These are phyloP conservation scores for Shinisaurus crocodilurus DNA, from an alignment of 2,113 vertebrate genomes.

Conservation along the genomic window DNA sequence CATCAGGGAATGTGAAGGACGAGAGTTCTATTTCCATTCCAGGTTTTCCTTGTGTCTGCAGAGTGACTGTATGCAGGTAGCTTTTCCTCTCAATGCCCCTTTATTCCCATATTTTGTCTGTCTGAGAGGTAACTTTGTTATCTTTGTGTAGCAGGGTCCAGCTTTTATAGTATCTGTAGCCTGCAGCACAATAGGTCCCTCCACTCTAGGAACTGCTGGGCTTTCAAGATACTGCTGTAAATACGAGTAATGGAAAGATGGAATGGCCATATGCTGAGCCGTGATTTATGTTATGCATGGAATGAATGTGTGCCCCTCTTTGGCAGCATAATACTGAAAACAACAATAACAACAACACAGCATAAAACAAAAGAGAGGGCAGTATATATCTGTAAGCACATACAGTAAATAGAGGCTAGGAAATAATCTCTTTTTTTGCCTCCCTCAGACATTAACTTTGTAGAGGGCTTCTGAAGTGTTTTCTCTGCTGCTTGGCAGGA, in stretches of 20 bases:
- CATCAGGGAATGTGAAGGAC: background rate
- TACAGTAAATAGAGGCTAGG: background rate
- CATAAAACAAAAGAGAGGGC: background rate
- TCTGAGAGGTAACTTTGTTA: background rate
- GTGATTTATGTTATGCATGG: slow-evolving; percentile 9
- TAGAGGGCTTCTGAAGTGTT: slow-evolving; percentile 13
- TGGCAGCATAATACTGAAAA: rapidly evolving
- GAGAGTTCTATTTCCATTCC: background rate
- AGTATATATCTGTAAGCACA: slow-evolving; percentile 1
- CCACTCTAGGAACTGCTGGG: background rate
- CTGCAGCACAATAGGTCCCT: background rate
- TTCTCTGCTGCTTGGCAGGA: slow-evolving; percentile 49
- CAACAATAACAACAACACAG: background rate
- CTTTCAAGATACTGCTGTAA: background rate
- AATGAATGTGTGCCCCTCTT: slow-evolving; percentile 24
- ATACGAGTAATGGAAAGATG: slow-evolving; percentile 7
- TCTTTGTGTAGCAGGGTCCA: background rate
- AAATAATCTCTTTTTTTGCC: slow-evolving; percentile 41
- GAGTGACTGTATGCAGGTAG: background rate
- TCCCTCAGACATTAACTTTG: background rate
- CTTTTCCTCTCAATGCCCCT: too few relatives aligned
- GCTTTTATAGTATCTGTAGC: background rate
- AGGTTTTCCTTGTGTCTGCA: background rate
- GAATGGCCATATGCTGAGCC: background rate
- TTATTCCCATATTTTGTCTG: background rate